Percentiles rank a stretch among this genome's conserved stretches.
These are phyloP conservation scores for Apis florea DNA, from an alignment of 1,140 invertebrate species.

Conservation along the genomic window DNA sequence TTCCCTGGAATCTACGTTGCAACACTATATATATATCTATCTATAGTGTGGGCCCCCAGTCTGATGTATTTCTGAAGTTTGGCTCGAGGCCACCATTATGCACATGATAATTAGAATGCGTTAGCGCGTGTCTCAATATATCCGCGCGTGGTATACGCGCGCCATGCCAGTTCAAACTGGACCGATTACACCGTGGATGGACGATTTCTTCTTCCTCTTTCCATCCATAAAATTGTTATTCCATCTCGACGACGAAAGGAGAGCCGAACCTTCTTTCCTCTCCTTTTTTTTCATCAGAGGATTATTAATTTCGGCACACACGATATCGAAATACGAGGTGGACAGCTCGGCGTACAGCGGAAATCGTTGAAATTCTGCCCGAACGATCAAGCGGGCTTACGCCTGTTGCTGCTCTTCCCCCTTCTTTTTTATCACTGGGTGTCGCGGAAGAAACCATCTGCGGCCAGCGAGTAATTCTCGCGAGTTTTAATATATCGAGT, in stretches of 20 bases:
- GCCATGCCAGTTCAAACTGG: too few species aligned
- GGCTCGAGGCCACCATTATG: slow-evolving; percentile 79
- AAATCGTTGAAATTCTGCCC: slow-evolving; percentile 72
- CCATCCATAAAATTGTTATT: too few species aligned
- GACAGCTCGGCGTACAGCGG: slow-evolving; percentile 15
- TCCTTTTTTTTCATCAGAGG: too few species aligned
- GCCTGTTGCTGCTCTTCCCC: slow-evolving; percentile 8
- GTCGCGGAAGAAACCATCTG: slow-evolving; percentile 60
- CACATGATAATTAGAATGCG: slow-evolving; percentile 81
- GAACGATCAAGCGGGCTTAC: slow-evolving; percentile 74
- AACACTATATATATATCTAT: slow-evolving; percentile 63
- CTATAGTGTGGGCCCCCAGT: slow-evolving; percentile 68
- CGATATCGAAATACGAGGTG: slow-evolving; percentile 17
- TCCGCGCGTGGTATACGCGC: slow-evolving; percentile 74
- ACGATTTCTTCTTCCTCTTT: too few species aligned
- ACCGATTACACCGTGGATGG: too few species aligned
- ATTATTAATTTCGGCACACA: not conserved
- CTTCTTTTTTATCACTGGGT: slow-evolving; percentile 27
- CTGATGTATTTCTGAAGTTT: slow-evolving; percentile 80
- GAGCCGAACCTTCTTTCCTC: too few species aligned
- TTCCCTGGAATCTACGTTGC: slow-evolving; percentile 63
- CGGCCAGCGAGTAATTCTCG: slow-evolving; percentile 69
- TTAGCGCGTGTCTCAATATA: slow-evolving; percentile 81
- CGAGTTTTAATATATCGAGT: slow-evolving; percentile 78
- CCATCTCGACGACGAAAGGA: too few species aligned